A percentile compares a stretch with the other conserved stretches of the same genome.
Conservation (phyloP, 2,888 invertebrate genomes). For the Synergus itoensis region DNA sequence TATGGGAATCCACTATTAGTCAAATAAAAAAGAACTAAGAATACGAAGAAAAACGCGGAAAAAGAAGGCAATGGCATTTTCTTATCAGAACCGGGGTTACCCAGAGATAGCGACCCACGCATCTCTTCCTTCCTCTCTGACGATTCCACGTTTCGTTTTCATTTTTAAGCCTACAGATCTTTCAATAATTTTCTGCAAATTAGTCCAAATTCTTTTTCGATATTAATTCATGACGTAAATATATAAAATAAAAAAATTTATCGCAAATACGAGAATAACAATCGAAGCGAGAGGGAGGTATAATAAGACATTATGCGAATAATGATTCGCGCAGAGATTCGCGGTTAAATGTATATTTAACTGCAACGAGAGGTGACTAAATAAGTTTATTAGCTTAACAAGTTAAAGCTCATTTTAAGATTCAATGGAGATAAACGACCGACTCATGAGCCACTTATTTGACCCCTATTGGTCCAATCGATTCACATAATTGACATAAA, state of each 20-base stretch:
- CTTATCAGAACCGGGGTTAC: conserved; percentile 51
- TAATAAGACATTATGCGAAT: neutral
- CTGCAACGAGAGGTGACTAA: neutral
- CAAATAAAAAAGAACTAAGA: conserved; percentile 6
- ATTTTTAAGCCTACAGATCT: neutral
- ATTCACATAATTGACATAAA: conserved; percentile 28
- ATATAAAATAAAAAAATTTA: too few species aligned
- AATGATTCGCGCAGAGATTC: neutral
- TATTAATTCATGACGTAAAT: neutral
- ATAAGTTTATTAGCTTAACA: conserved; percentile 27
- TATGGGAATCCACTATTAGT: neutral
- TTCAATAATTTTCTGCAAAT: conserved; percentile 3
- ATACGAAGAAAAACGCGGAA: conserved; percentile 15
- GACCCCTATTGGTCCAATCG: conserved; percentile 28
- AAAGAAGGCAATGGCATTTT: conserved; percentile 39
- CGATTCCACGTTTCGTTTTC: conserved; percentile 26
- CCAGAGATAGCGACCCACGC: conserved; percentile 54
- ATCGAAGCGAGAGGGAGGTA: too few species aligned
- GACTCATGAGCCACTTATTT: neutral
- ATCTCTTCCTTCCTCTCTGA: conserved; percentile 51
- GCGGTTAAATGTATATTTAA: neutral
- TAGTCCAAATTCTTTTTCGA: neutral
- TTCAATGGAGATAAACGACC: conserved; percentile 15
- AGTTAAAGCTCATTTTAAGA: conserved; percentile 23
- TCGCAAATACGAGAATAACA: too few species aligned